These are phyloP conservation scores for Penaeus chinensis DNA, from an alignment of 1,140 invertebrate genomes.

Conservation along the genomic window DNA sequence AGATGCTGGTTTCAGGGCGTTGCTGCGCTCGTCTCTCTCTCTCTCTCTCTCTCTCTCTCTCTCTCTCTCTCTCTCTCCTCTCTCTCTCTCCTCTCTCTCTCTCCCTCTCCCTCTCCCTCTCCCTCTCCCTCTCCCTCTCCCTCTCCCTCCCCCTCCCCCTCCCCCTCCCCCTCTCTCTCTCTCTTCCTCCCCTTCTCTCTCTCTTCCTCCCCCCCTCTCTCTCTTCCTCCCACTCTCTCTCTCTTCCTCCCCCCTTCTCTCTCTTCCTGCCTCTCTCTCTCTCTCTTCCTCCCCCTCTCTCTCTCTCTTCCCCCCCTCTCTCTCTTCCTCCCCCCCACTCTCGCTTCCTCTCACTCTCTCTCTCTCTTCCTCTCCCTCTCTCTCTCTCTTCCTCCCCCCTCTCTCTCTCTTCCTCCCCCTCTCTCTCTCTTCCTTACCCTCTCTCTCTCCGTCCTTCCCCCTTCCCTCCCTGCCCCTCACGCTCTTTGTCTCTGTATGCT, in stretches of 20 bases:
- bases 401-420: background rate
- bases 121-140: no score
- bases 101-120: no score
- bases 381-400: conserved; percentile 21
- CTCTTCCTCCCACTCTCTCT: background rate
- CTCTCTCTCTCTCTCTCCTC: background rate
- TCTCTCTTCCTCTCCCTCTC: conserved; percentile 6
- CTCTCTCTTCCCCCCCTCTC: no score
- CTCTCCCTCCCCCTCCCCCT: background rate
- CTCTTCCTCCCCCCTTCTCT: background rate
- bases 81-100: background rate
- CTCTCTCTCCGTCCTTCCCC: no score
- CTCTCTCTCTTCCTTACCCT: no score
- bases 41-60: background rate
- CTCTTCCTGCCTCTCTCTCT: no score
- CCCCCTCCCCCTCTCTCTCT: background rate
- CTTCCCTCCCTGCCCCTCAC: no score
- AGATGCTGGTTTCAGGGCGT: no score
- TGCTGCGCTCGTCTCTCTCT: no score
- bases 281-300: background rate
- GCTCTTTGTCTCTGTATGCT: no score
- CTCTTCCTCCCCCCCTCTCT: background rate
- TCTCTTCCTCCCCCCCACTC: no score
- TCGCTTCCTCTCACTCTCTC: background rate
- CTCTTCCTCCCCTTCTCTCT: no score